Evolutionary conservation across 1,140 invertebrate genomes (phyloP).

Genomic region (Drosophila takahashii): DNA sequence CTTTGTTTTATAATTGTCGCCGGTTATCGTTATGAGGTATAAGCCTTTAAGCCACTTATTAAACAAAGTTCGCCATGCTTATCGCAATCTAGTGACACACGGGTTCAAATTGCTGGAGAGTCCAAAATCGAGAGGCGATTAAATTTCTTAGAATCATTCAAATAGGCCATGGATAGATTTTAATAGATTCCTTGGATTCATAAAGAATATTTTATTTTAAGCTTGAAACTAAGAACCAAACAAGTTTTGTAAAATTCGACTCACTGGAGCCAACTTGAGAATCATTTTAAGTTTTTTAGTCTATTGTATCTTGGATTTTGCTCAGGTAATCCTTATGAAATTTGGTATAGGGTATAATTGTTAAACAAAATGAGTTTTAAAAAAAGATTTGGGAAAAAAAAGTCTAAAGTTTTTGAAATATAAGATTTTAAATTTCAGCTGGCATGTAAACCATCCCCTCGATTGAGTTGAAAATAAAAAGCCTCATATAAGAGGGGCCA

Average conservation of each 20-base stretch:
- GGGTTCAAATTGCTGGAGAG: slow-evolving; percentile 17
- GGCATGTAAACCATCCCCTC: neutral
- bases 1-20: slow-evolving; percentile 51
- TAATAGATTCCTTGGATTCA: neutral
- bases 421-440: no score
- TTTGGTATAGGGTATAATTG: neutral
- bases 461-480: neutral
- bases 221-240: neutral
- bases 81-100: slow-evolving; percentile 46
- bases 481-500: neutral
- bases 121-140: slow-evolving; percentile 19
- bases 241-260: neutral
- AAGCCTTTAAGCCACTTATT: slow-evolving; percentile 41
- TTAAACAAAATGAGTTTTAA: neutral
- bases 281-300: no score
- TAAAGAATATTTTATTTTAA: no score
- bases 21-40: slow-evolving; percentile 46
- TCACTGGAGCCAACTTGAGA: neutral
- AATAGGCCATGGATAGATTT: slow-evolving; percentile 1
- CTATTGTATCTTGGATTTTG: neutral
- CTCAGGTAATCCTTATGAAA: neutral
- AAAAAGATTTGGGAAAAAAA: neutral
- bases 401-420: no score
- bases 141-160: slow-evolving; percentile 7
- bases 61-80: slow-evolving; percentile 40